Conservation (phyloP, 2,797 vertebrate species). For the Ibycter americanus region DNA sequence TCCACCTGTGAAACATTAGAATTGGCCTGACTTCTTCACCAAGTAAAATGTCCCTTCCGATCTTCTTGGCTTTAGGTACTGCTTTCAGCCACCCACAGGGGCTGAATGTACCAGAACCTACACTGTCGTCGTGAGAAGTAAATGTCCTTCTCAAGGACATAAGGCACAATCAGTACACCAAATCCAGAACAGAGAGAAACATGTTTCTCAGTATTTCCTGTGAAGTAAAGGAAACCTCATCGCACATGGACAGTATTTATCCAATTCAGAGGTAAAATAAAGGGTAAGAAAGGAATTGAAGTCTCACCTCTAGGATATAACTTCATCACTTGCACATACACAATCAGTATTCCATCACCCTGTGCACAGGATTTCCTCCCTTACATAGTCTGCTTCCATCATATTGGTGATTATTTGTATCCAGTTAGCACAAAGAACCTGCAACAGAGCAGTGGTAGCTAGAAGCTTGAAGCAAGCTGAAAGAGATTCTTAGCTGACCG, state of each 20-base stretch:
- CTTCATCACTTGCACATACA: accelerated
- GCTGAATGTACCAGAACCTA: not conserved
- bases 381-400: not conserved
- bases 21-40: not conserved
- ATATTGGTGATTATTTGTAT: not conserved
- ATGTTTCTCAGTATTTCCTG: not conserved
- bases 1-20: slow-evolving; percentile 31
- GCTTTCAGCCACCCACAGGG: not conserved
- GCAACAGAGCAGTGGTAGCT: accelerated
- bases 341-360: not conserved
- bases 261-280: not conserved
- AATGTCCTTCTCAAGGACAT: not conserved
- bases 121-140: not conserved
- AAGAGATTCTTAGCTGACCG: not conserved
- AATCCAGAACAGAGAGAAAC: not conserved
- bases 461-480: not conserved
- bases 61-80: not conserved
- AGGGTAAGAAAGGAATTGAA: not conserved
- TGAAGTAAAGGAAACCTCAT: not conserved
- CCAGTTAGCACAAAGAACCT: not conserved
- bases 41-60: not conserved
- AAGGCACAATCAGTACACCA: not conserved
- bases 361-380: not conserved
- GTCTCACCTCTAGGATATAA: not conserved
- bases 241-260: not conserved